These are phyloP conservation scores for Hephaestus fuliginosus DNA, from an alignment of 2,797 vertebrate genomes.

Conservation along the genomic window DNA sequence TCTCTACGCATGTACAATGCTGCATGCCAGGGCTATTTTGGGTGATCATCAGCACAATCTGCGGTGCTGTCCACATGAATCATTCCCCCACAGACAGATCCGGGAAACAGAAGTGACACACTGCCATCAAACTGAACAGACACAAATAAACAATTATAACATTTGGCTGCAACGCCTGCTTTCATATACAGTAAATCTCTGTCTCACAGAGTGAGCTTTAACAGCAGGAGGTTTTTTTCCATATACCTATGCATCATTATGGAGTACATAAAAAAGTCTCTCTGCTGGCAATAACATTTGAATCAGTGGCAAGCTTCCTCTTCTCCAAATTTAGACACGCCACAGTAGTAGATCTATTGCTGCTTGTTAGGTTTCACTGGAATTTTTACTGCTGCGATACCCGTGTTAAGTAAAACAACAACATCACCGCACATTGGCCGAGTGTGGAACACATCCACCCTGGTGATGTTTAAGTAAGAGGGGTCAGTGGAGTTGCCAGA, in stretches of 20 bases:
- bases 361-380: slow-evolving; percentile 46
- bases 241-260: slow-evolving; percentile 51
- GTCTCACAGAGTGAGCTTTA: slow-evolving; percentile 40
- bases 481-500: slow-evolving; percentile 75
- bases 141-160: slow-evolving; percentile 77
- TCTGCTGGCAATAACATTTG: slow-evolving; percentile 38
- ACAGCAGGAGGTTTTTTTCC: slow-evolving; percentile 41
- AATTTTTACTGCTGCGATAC: slow-evolving; percentile 47
- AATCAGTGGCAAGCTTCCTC: slow-evolving; percentile 47
- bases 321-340: slow-evolving; percentile 45
- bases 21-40: slow-evolving; percentile 56
- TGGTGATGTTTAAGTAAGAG: slow-evolving; percentile 64
- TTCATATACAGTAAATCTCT: slow-evolving; percentile 58
- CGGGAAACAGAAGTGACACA: slow-evolving; percentile 70
- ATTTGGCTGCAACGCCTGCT: slow-evolving; percentile 51
- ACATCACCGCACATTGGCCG: slow-evolving; percentile 25
- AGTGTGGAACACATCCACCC: slow-evolving; percentile 49
- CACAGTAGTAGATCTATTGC: slow-evolving; percentile 31
- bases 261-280: slow-evolving; percentile 42
- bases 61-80: slow-evolving; percentile 70
- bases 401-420: slow-evolving; percentile 56
- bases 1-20: slow-evolving; percentile 14
- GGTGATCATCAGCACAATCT: slow-evolving; percentile 70
- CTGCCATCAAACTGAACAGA: slow-evolving; percentile 67
- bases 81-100: slow-evolving; percentile 63